Percentiles rank a stretch among this genome's conserved stretches.
Evolutionary conservation across 2,113 vertebrate genomes (phyloP).

Genomic region (Dipodomys ordii): DNA sequence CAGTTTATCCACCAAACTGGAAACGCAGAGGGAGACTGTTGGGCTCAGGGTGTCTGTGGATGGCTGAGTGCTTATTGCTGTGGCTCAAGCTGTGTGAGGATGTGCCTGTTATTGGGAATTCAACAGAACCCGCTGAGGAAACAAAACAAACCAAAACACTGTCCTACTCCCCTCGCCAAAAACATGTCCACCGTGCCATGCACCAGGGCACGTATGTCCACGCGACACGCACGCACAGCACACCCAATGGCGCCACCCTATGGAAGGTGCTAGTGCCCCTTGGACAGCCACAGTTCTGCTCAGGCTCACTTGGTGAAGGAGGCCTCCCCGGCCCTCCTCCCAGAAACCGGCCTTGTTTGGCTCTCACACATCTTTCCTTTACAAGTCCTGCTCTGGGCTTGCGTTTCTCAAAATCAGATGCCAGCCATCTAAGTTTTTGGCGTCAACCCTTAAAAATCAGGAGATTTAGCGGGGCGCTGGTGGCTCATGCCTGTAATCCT

Average conservation of each 20-base stretch:
- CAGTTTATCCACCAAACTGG: background rate
- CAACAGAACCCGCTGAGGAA: background rate
- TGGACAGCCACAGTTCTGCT: background rate
- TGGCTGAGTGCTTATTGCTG: constrained; percentile 74
- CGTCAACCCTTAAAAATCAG: constrained; percentile 50
- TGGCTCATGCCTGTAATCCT: too few relatives aligned
- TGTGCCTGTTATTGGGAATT: background rate
- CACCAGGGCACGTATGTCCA: background rate
- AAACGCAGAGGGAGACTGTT: constrained; percentile 4
- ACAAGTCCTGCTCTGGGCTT: background rate
- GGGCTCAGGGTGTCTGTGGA: background rate
- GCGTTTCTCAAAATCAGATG: too few relatives aligned
- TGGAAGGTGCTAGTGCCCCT: background rate
- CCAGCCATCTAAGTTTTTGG: background rate
- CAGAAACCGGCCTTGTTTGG: background rate
- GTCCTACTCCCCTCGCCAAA: background rate
- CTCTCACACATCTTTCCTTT: background rate
- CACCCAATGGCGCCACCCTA: background rate
- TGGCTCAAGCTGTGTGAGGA: constrained; percentile 72
- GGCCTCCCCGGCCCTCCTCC: background rate
- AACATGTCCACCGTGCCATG: background rate
- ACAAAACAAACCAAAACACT: background rate
- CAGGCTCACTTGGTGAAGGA: background rate
- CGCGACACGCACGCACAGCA: background rate
- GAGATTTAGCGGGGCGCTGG: too few relatives aligned